Percentiles rank a stretch among this genome's conserved stretches.
These are phyloP conservation scores for Discoglossus pictus DNA, from an alignment of 2,797 vertebrate species.

Conservation along the genomic window DNA sequence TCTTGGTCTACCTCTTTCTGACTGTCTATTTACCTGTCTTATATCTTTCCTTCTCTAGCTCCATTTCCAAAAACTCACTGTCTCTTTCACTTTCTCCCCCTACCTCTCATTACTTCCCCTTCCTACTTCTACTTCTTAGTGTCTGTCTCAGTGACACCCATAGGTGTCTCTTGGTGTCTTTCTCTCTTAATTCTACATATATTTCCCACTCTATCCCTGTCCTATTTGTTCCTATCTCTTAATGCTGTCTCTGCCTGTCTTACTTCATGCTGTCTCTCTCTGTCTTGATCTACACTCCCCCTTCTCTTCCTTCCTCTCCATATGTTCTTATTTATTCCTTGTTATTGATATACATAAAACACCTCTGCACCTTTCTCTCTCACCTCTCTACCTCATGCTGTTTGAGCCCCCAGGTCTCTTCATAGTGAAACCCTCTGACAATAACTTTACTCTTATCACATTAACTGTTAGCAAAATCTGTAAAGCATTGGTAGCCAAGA, in stretches of 20 bases:
- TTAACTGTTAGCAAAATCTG: not conserved
- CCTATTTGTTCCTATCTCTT: no score
- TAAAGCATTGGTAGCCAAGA: not conserved
- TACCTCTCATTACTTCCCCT: no score
- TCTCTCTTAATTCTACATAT: no score
- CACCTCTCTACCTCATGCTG: constrained; percentile 22
- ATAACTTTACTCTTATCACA: not conserved
- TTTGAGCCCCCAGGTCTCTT: constrained; percentile 16
- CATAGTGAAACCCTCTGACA: constrained; percentile 2
- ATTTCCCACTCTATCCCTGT: no score
- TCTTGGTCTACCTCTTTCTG: not conserved
- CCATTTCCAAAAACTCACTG: not conserved
- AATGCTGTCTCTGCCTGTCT: no score
- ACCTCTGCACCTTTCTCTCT: constrained; percentile 25
- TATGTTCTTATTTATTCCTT: constrained; percentile 2
- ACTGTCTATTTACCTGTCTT: not conserved
- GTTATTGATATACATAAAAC: constrained; percentile 23
- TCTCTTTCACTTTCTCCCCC: no score
- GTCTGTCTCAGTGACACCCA: no score
- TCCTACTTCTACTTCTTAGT: no score
- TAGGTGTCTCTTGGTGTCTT: no score
- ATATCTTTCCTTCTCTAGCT: no score
- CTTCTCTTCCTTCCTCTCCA: constrained; percentile 10
- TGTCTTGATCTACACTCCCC: no score
- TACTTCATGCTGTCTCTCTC: no score